These are phyloP conservation scores for Hypocryptadius cinnamomeus DNA, from an alignment of 2,113 vertebrate species.

Conservation along the genomic window DNA sequence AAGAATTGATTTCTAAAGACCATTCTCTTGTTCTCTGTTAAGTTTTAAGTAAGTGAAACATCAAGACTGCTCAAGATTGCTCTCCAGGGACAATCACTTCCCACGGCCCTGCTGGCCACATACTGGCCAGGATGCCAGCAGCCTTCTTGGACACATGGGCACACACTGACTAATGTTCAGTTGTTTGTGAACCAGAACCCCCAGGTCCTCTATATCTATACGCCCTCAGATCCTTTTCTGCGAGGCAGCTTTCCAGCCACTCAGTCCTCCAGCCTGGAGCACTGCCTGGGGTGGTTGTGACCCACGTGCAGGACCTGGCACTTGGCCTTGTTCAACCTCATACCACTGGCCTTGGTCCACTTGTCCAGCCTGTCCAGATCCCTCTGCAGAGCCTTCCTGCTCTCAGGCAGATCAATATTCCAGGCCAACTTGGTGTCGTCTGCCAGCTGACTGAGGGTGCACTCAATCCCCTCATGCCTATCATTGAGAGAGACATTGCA, in stretches of 20 bases:
- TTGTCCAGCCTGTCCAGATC: background rate
- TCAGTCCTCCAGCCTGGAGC: background rate
- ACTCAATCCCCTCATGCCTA: background rate
- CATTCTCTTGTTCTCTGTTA: background rate
- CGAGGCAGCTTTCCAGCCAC: background rate
- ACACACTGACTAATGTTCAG: background rate
- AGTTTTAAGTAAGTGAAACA: background rate
- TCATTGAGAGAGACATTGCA: background rate
- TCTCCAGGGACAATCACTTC: background rate
- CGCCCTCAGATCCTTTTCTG: no score
- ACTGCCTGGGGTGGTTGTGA: background rate
- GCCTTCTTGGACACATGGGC: background rate
- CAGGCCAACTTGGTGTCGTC: fast-evolving
- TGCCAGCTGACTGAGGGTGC: background rate
- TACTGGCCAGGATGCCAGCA: background rate
- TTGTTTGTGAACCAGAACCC: background rate
- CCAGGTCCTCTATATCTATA: no score
- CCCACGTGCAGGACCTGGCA: background rate
- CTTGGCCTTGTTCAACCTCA: background rate
- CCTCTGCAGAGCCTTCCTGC: background rate
- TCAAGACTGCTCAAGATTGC: background rate
- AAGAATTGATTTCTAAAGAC: background rate
- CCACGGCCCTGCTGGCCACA: background rate
- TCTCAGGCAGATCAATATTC: background rate
- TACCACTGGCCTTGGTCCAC: background rate